Base-by-base conservation (phyloP, 2,113 vertebrate genomes). In the Nanorana parkeri region DNA sequence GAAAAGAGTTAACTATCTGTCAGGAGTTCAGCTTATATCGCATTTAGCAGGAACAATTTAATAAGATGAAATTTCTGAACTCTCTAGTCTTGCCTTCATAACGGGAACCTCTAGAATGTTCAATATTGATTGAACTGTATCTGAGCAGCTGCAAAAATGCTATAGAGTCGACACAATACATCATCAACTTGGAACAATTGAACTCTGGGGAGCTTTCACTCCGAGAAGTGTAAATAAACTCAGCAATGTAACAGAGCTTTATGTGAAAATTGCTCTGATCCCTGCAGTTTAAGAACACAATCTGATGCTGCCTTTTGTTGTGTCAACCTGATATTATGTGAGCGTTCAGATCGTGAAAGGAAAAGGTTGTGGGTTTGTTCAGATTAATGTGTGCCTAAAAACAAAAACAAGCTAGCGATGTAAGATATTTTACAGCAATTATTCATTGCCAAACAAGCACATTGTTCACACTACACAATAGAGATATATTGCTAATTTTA, bases 91-190 rank as follows among this genome's bases (percentile, higher is more conserved):
- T 23, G 52, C 15, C 41, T 19, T 26, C 15, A 23, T 69, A 24
- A 24, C 24, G 68, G 41, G 41, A 17, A 52, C 21, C 41, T 52
- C 17, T 51, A 47, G 20, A 47, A n/a, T 47, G 4, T 8, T 52
- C 15, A 26, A 6, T 69, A 69, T 69, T 17, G 68, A 69, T 69
- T 69, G 41, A 52, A 52, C 68, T 8, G 16, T 17, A 47, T 69
- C 68, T 69, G 68, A 51, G 52, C 68, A 69, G 67, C 67, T 69
- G 11, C n/a, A 20, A 24, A 69, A 24, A 24, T 1, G 29, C 68
- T 52, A 47, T 17, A 26, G 68, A 69, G 41, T 17, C 17, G 23
- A 17, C 16, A 52, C 21, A 51, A 10, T 24, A 17, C 32, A 68
- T 68, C 51, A 69, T 52, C 68, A 52, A 51, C 16, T 24, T 17